Evolutionary conservation across 2,888 invertebrate genomes (phyloP).

Genomic region (Drosophila tanythrix): DNA sequence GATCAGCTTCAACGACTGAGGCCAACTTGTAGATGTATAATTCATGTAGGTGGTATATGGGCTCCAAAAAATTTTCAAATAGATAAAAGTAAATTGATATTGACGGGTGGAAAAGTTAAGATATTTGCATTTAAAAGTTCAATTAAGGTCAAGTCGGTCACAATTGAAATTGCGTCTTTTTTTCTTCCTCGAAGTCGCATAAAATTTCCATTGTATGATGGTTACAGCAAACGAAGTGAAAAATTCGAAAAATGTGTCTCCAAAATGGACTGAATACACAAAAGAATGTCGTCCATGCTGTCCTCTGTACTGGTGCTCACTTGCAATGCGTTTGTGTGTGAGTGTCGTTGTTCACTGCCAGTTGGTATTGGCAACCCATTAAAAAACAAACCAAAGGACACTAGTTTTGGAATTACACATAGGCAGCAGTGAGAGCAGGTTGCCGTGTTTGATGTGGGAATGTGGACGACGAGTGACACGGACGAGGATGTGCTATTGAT

Average conservation of each 20-base stretch:
- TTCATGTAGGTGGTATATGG: background rate
- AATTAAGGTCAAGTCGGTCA: background rate
- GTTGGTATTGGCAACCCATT: slow-evolving; percentile 58
- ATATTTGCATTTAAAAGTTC: background rate
- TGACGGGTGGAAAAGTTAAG: background rate
- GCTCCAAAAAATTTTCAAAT: background rate
- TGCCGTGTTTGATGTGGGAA: slow-evolving; percentile 10
- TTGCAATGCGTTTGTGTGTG: slow-evolving; percentile 18
- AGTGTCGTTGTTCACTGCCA: background rate
- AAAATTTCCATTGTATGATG: slow-evolving; percentile 26
- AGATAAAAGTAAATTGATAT: background rate
- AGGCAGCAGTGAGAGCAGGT: slow-evolving; percentile 28
- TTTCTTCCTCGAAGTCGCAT: slow-evolving; percentile 20
- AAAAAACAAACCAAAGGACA: slow-evolving; percentile 26
- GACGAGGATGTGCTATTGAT: background rate
- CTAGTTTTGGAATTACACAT: slow-evolving; percentile 41
- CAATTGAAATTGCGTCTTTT: background rate
- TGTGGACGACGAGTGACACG: background rate
- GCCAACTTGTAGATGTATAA: background rate
- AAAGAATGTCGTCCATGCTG: slow-evolving; percentile 17
- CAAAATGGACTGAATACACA: slow-evolving; percentile 20
- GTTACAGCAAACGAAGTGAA: slow-evolving; percentile 19
- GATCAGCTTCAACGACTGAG: background rate
- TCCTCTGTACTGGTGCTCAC: slow-evolving; percentile 27
- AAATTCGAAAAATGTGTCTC: slow-evolving; percentile 25